A percentile compares a stretch with the other conserved stretches of the same genome.
Evolutionary conservation across 2,888 invertebrate species (phyloP).

Genomic region (Pachymerium ferrugineum): DNA sequence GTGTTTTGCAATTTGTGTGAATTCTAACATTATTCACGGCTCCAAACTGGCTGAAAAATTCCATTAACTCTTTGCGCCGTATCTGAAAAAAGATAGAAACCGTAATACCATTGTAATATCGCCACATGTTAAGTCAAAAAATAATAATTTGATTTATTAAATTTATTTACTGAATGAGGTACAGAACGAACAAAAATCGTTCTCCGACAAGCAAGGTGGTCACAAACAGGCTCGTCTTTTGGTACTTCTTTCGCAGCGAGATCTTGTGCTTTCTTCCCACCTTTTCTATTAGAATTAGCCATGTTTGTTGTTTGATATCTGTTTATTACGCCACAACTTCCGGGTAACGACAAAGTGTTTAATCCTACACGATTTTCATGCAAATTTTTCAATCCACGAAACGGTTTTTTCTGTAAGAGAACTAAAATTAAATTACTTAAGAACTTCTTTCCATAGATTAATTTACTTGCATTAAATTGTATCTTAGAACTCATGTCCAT

Average conservation of each 20-base stretch:
- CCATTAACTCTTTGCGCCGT: background rate
- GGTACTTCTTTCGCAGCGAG: background rate
- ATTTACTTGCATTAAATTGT: no score
- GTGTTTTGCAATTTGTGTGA: background rate
- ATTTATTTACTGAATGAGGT: background rate
- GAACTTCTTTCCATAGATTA: no score
- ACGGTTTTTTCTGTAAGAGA: no score
- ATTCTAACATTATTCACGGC: background rate
- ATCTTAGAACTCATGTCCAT: no score
- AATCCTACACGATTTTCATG: no score
- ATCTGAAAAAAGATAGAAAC: background rate
- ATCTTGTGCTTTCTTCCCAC: no score
- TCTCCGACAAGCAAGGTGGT: background rate
- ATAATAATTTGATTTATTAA: background rate
- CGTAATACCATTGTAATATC: no score
- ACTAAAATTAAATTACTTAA: no score
- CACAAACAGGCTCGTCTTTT: background rate
- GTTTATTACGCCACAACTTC: background rate
- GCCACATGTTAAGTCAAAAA: background rate
- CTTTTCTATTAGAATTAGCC: no score
- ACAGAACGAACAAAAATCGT: background rate
- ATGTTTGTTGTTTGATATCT: background rate
- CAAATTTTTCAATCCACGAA: no score
- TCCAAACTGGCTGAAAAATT: background rate
- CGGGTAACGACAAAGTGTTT: no score